Evolutionary conservation across 2,888 invertebrate genomes (phyloP).

Genomic region (Exephanes ischioxanthus): DNA sequence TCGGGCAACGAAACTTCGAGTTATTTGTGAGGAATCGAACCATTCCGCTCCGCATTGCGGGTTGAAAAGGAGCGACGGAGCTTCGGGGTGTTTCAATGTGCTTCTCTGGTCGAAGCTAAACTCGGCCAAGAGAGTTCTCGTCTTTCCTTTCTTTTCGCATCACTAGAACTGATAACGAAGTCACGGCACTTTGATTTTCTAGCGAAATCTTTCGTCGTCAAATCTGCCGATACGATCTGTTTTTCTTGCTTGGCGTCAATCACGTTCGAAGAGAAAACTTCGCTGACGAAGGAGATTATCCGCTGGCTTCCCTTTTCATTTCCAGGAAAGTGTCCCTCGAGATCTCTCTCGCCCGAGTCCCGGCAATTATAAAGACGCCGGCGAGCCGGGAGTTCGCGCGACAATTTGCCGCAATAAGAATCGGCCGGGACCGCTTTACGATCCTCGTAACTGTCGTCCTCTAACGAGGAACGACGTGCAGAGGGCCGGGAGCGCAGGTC

Average conservation of each 20-base stretch:
- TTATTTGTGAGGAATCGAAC: neutral
- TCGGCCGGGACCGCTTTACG: constrained; percentile 51
- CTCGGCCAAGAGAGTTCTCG: neutral
- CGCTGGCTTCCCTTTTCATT: constrained; percentile 7
- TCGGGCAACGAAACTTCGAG: neutral
- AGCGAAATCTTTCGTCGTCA: neutral
- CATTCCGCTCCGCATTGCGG: neutral
- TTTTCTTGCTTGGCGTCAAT: neutral
- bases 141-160: neutral
- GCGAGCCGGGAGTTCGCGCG: constrained; percentile 19
- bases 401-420: constrained; percentile 53
- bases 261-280: neutral
- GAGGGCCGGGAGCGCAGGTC: neutral
- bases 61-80: neutral
- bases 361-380: constrained; percentile 24
- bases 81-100: neutral
- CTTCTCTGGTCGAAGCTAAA: neutral
- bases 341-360: constrained; percentile 10
- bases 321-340: constrained; percentile 23
- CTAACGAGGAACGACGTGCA: constrained; percentile 57
- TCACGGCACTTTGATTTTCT: neutral
- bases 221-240: constrained; percentile 7
- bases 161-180: neutral
- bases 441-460: constrained; percentile 60
- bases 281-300: constrained; percentile 16